These are phyloP conservation scores for Myotis myotis DNA, from an alignment of 2,797 vertebrate species.

Conservation along the genomic window DNA sequence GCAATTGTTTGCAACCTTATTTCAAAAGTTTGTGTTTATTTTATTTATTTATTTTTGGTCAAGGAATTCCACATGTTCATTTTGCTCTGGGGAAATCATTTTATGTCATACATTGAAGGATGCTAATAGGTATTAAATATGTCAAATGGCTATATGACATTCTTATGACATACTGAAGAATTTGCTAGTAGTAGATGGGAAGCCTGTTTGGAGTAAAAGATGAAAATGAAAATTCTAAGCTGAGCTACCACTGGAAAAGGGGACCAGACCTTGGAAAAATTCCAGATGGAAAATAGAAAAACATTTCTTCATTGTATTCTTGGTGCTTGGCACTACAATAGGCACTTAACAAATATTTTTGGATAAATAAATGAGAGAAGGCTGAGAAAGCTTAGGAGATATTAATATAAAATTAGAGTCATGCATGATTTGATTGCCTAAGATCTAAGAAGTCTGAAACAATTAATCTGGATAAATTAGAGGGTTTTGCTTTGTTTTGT, in stretches of 20 bases:
- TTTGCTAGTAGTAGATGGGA: background rate
- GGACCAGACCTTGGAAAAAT: background rate
- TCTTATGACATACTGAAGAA: background rate
- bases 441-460: background rate
- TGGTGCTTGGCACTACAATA: background rate
- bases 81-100: background rate
- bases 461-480: constrained; percentile 13
- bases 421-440: background rate
- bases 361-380: background rate
- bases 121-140: background rate
- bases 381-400: background rate
- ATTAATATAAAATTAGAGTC: background rate
- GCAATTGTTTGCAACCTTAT: background rate
- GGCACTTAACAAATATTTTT: background rate
- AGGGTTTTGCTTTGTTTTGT: background rate
- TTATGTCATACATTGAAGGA: background rate
- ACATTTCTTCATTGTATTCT: background rate
- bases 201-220: constrained; percentile 2
- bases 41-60: background rate
- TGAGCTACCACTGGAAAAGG: background rate
- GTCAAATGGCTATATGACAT: background rate
- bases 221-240: constrained; percentile 11
- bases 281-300: background rate
- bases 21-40: background rate
- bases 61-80: background rate